These are phyloP conservation scores for Melanargia galathea DNA, from an alignment of 2,888 invertebrate genomes.

Conservation along the genomic window DNA sequence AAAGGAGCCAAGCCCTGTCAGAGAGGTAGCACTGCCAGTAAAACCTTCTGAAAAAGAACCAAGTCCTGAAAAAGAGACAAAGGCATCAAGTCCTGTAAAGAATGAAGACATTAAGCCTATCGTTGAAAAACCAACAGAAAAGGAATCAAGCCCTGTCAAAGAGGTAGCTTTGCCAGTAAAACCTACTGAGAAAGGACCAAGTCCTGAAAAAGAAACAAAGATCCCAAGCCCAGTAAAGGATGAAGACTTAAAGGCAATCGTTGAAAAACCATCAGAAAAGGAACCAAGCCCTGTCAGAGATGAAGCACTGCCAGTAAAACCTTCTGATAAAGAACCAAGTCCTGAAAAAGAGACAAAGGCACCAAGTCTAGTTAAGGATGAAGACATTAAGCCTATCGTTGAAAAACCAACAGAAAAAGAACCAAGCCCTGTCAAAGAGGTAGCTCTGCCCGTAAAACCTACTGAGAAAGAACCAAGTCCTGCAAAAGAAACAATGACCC, in stretches of 20 bases:
- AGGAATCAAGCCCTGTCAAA: neutral
- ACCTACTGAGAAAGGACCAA: too few relatives aligned
- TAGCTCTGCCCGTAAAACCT: too few relatives aligned
- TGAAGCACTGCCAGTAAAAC: neutral
- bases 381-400: slow-evolving; percentile 24
- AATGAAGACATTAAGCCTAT: neutral
- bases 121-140: neutral
- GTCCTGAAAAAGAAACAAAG: too few relatives aligned
- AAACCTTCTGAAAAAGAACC: too few relatives aligned
- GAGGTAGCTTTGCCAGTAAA: neutral
- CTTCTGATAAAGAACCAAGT: neutral
- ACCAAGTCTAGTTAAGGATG: slow-evolving; percentile 20
- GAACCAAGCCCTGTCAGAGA: neutral
- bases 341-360: neutral
- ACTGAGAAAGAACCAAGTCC: too few relatives aligned
- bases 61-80: too few relatives aligned
- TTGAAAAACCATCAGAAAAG: too few relatives aligned
- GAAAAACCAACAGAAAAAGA: too few relatives aligned
- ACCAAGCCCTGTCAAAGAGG: too few relatives aligned
- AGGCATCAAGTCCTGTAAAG: neutral
- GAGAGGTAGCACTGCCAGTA: neutral
- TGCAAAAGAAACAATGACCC: too few relatives aligned
- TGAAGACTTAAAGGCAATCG: too few relatives aligned
- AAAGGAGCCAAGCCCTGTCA: neutral
- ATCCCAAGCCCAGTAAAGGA: too few relatives aligned